Conservation (phyloP, 1,140 invertebrate species). For the Apolygus lucorum region DNA sequence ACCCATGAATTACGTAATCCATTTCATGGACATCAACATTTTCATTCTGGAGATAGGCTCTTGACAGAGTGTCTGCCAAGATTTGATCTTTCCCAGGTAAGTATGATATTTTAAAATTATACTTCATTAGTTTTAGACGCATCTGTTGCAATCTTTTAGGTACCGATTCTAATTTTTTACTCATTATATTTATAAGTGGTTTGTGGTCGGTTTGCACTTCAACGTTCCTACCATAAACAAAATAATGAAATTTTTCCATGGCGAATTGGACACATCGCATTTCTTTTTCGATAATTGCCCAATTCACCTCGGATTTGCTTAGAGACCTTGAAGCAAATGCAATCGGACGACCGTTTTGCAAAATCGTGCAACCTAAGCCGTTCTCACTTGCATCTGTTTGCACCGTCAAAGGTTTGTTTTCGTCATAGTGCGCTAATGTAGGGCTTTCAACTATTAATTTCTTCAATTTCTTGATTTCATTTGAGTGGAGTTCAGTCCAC, state of each 20-base stretch:
- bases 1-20: background rate
- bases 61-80: background rate
- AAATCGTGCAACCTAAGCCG: background rate
- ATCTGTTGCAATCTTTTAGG: too few relatives aligned
- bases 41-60: background rate
- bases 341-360: background rate
- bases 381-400: background rate
- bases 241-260: background rate
- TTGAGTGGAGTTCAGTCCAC: background rate
- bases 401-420: background rate
- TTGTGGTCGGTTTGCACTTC: background rate
- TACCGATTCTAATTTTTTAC: background rate
- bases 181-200: background rate
- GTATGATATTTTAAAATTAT: background rate
- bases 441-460: background rate
- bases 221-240: background rate
- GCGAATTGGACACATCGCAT: background rate
- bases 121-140: background rate
- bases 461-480: too few relatives aligned
- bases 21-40: background rate
- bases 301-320: background rate
- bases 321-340: background rate
- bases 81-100: background rate
- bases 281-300: background rate
- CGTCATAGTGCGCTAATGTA: background rate